Evolutionary conservation across 64 coral and sea anemone genomes (phyloP), one percentile per base, ranked within the genome.

Genomic region (Exaiptasia diaphana): DNA sequence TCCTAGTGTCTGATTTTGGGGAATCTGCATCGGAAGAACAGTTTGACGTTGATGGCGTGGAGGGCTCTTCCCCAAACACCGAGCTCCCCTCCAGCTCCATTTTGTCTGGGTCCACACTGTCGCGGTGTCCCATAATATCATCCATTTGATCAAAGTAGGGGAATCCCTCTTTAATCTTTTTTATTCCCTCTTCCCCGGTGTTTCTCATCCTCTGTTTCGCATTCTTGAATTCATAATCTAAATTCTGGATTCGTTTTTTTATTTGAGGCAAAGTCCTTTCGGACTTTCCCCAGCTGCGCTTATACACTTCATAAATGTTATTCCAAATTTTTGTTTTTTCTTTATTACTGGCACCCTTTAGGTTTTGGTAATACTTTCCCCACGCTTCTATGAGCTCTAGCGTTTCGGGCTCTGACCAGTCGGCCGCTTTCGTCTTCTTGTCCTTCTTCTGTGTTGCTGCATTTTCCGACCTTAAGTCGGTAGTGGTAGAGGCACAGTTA

Each of bases 141-240:
- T 76, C 21, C 3, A 77, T 52, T 20, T 64, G 37, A 48, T 86
- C 83, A 29, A 61, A 86, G 44, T 67, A 87, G 43, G 84, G 65
- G 68, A 88, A 88, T 15, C 62, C 75, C 58, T 88, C 25, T 58
- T 73, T 88, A 38, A 87, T 78, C 18, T 50, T 69, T 31, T 58
- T 58, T 55, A 87, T 67, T 26, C 63, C 74, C 14, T 64, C 85
- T 64, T 87, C 63, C 37, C 85, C 85, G 22, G 74, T 71, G 12
- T 23, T 67, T 34, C 41, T 17, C 50, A 41, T 22, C 71, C 64
- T n/a, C 41, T 59, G 34, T 29, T 79, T 72, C 39, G 76, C 50
- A 10, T 79, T 34, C 60, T 88, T 87, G 44, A 62, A 88, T 37
- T 73, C 85, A 10, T 88, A 60, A 29, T 88, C 63, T 12, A 88